A percentile compares a stretch with the other conserved stretches of the same genome.
Evolutionary conservation across 2,888 invertebrate genomes (phyloP).

Genomic region (Lamproptera curius): DNA sequence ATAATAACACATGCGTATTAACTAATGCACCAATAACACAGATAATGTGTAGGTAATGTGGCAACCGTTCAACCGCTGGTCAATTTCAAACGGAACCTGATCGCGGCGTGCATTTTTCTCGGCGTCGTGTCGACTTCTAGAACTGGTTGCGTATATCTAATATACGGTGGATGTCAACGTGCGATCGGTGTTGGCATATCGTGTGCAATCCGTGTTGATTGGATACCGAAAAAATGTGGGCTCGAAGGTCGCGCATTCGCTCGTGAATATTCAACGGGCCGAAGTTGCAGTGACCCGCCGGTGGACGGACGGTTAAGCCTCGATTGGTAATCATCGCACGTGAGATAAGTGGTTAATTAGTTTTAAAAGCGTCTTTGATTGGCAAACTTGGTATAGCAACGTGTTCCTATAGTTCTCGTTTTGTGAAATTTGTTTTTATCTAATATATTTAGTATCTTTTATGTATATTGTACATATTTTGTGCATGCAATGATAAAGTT

Average conservation of each 20-base stretch:
- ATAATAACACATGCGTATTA: too few relatives aligned
- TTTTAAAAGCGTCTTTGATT: too few relatives aligned
- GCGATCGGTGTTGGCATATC: constrained; percentile 17
- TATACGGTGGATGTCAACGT: not conserved
- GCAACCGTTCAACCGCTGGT: not conserved
- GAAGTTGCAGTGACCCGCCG: not conserved
- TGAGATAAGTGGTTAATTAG: too few relatives aligned
- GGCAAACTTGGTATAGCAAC: too few relatives aligned
- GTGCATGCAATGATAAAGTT: too few relatives aligned
- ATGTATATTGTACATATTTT: too few relatives aligned
- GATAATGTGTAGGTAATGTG: too few relatives aligned
- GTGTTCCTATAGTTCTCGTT: too few relatives aligned
- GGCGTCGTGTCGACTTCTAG: not conserved
- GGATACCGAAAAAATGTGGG: constrained; percentile 19
- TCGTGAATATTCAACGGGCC: constrained; percentile 1
- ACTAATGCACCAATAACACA: too few relatives aligned
- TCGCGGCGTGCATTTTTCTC: constrained; percentile 1
- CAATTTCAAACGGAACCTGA: not conserved
- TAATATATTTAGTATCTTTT: too few relatives aligned
- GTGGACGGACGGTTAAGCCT: not conserved
- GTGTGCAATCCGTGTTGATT: constrained; percentile 22
- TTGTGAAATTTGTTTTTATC: too few relatives aligned
- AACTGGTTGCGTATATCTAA: constrained; percentile 8
- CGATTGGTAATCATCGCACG: not conserved
- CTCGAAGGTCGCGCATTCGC: constrained; percentile 18